Evolutionary conservation across 2,888 invertebrate species (phyloP), one percentile per base, ranked within the genome.

Genomic region (Prenolepis imparis): DNA sequence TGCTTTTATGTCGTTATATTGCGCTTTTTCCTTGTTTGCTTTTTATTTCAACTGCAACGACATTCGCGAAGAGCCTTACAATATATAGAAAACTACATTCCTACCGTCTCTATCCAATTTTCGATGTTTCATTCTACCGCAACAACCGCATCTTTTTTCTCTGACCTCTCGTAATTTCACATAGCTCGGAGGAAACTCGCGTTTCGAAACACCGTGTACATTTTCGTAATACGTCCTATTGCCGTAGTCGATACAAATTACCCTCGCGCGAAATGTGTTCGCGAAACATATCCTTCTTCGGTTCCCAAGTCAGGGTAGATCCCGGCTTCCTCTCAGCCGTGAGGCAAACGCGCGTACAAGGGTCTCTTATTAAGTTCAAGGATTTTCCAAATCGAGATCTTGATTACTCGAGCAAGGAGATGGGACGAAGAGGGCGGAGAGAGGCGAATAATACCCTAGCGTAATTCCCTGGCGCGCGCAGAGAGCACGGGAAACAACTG

Each of bases 371-470:
- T 70, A 59, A 57, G 72, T 59, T 59, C 32, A 21, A 78, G 78
- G 72, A 44, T 78, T 44, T 72, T 70, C 59, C 57, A 72, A 78
- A 72, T 78, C 57, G 57, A 72, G 57, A 78, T 78, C 78, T 59
- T 72, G 78, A 78, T 78, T 32, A 78, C 21, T 41, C 57, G 72
- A 15, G 11, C 57, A 57, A 41, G 9, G 11, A 11, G 11, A 11
- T 32, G 41, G 36, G n/a, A 32, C 28, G 28, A 15, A 36, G 36
- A 6, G 28, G n/a, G 4, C 18, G 21, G 11, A 12, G 5, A 18
- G 6, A 12, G 5, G 12, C 78, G 44, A 78, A 78, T 78, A 78
- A 78, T 73, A 72, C 12, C 44, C 48, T 6, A 4, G 36, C 18
- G 44, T 59, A 59, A 59, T 59, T 78, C 44, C 57, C 48, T 48